Base-by-base conservation (phyloP, 1,140 invertebrate species). In the Atta colombica region DNA sequence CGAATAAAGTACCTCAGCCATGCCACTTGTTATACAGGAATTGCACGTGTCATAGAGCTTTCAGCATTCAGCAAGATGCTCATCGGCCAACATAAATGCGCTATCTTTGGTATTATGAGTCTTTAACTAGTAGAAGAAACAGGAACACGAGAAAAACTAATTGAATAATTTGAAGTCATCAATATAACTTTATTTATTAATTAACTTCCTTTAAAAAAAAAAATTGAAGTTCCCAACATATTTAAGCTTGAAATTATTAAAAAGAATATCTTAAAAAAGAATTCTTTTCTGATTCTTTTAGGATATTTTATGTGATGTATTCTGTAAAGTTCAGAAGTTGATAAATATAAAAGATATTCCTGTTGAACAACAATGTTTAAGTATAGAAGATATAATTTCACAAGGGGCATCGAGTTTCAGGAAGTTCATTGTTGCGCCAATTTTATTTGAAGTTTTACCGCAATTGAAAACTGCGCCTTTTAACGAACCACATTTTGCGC, bases 371-470 rank as follows among this genome's bases (percentile, higher is more conserved):
- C 39, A 45, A 55, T 31, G 10, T 55, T 69, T 53, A 35, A 65
- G 16, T 39, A 31, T 18, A 21, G 61, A 55, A 45, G n/a, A 5
- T 28, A 55, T 21, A n/a, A 51, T 45, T 28, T 39, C 58, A 12
- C 16, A 1, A n/a, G 21, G 21, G 3, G 3, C 49, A 45, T 45
- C 39, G 10, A 16, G 35, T 81, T 72, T 66, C 78, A 66, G 66
- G 66, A 81, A 71, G 78, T 81, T 72, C 66, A 81, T 81, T 81
- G 51, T 81, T 81, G 51, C 78, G 66, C 18, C 66, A 81, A 81
- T 81, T 81, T 81, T 14, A n/a, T 53, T 39, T 21, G 12, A 81
- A 81, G 25, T 81, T 81, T 81, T 81, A 81, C 77, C 77, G 65
- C 77, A 81, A 81, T 81, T 72, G 49, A 81, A 81, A 31, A 28